Conservation (phyloP, 2,113 vertebrate genomes). For the Oncorhynchus keta region DNA sequence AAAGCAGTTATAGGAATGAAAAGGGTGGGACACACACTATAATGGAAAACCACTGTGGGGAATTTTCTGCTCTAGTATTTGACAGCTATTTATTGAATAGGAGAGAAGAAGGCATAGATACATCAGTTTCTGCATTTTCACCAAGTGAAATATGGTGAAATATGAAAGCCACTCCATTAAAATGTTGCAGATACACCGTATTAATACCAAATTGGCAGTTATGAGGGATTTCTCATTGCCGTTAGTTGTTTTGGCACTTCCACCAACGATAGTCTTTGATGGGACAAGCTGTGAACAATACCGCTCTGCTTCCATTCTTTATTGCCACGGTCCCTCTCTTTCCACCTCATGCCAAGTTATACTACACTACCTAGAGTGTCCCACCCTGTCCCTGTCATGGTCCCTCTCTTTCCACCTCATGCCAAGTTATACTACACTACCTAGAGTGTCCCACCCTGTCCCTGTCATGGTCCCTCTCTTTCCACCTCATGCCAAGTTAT, state of each 20-base stretch:
- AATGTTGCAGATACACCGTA: not conserved
- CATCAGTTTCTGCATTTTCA: not conserved
- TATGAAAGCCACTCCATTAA: not conserved
- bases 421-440: slow-evolving; percentile 28
- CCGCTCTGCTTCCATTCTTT: not conserved
- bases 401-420: slow-evolving; percentile 1
- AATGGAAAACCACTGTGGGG: slow-evolving; percentile 2
- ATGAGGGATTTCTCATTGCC: not conserved
- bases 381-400: not conserved
- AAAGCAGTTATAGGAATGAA: slow-evolving; percentile 3
- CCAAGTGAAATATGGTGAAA: not conserved
- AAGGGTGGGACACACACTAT: not conserved
- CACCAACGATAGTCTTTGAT: not conserved
- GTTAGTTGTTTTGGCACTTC: not conserved
- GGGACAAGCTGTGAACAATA: not conserved
- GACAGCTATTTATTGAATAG: not conserved
- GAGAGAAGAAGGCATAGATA: not conserved
- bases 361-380: too few species aligned
- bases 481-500: too few species aligned
- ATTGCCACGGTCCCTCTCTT: not conserved
- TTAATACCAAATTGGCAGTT: not conserved
- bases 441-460: slow-evolving; percentile 11
- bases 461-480: slow-evolving; percentile 10
- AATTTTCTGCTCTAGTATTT: not conserved
- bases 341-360: too few species aligned